These are phyloP conservation scores for Urocolius indicus DNA, from an alignment of 2,113 vertebrate species.

Conservation along the genomic window DNA sequence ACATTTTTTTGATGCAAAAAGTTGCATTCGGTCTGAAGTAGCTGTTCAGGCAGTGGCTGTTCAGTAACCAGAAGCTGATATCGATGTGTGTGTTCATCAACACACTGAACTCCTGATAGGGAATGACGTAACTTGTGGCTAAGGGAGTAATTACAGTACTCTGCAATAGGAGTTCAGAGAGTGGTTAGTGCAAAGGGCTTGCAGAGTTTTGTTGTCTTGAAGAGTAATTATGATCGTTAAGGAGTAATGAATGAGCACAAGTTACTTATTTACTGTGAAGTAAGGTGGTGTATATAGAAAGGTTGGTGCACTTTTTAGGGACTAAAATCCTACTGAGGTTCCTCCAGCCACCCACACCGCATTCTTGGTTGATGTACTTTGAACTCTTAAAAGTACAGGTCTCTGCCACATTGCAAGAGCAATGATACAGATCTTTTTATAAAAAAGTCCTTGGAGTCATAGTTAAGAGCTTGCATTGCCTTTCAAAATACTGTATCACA, in stretches of 20 bases:
- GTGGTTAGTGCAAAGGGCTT: conserved; percentile 37
- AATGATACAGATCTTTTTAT: background rate
- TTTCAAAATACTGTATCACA: background rate
- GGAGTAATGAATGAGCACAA: background rate
- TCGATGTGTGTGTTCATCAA: conserved; percentile 2
- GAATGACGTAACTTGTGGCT: conserved; percentile 44
- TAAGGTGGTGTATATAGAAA: background rate
- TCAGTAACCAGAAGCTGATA: conserved; percentile 42
- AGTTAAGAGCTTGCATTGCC: background rate
- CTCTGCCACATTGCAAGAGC: background rate
- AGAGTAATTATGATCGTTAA: background rate
- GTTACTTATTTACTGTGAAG: conserved; percentile 15
- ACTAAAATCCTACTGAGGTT: background rate
- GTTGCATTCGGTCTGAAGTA: background rate
- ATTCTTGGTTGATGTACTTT: background rate
- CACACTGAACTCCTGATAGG: background rate
- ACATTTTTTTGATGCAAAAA: background rate
- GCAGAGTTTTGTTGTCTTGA: conserved; percentile 3
- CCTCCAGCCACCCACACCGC: background rate
- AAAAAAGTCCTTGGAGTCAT: background rate
- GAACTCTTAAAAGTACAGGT: background rate
- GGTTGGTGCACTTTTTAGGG: background rate
- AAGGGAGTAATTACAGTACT: conserved; percentile 23
- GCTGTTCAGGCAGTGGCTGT: background rate
- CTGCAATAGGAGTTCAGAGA: conserved; percentile 22